Conservation (phyloP, 1,140 invertebrate genomes). For the Panonychus citri region DNA sequence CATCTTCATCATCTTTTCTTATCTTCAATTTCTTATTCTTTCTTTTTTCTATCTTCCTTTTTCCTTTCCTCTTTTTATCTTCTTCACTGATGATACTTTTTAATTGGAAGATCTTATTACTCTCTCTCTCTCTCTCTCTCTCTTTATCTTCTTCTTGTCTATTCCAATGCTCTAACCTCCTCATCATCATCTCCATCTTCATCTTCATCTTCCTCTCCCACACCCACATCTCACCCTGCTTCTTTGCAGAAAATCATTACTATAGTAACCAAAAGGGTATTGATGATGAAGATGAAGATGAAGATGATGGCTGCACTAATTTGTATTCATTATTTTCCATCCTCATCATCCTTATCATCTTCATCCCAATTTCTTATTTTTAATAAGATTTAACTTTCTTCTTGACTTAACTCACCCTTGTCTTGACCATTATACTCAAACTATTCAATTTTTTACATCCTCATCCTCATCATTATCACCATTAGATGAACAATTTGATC, state of each 20-base stretch:
- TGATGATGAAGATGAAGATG: too few species aligned
- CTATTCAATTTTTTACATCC: too few species aligned
- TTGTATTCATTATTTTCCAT: background rate
- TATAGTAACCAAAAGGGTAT: background rate
- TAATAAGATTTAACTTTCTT: background rate
- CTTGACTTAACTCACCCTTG: too few species aligned
- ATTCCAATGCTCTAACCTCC: background rate
- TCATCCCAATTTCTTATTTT: background rate
- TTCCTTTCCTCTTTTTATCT: constrained; percentile 10
- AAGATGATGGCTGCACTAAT: too few species aligned
- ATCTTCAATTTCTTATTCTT: too few species aligned
- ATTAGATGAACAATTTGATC: too few species aligned
- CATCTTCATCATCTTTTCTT: too few species aligned
- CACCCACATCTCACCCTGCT: background rate
- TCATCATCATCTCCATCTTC: background rate
- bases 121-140: background rate
- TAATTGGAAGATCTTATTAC: too few species aligned
- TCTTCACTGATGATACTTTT: constrained; percentile 20
- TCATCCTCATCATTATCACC: too few species aligned
- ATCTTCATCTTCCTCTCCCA: background rate
- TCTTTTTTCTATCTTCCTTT: too few species aligned
- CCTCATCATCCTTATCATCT: background rate
- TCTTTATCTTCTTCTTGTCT: background rate
- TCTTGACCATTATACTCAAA: too few species aligned
- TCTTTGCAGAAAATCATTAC: background rate